These are phyloP conservation scores for Cottus gobio DNA, from an alignment of 2,113 vertebrate genomes.

Conservation along the genomic window DNA sequence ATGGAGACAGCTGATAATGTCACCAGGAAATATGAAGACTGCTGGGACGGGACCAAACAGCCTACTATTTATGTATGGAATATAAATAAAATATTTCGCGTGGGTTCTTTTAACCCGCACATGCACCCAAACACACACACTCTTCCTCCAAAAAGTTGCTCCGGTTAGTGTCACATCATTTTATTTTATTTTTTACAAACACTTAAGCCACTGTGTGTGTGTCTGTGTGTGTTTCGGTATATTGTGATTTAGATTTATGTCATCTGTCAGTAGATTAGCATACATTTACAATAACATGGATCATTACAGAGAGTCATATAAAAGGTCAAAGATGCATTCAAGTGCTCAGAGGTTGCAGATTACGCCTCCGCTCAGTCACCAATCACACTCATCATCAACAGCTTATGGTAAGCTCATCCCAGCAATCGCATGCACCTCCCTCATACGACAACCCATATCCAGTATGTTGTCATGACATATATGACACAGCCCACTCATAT, in stretches of 20 bases:
- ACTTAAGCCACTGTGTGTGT: constrained; percentile 15
- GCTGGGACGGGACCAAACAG: constrained; percentile 82
- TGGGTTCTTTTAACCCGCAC: constrained; percentile 57
- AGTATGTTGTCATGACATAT: constrained; percentile 76
- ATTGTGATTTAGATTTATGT: constrained; percentile 51
- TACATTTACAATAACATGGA: constrained; percentile 59
- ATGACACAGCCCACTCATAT: constrained; percentile 72
- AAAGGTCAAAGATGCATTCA: constrained; percentile 73
- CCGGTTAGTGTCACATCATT: constrained; percentile 57
- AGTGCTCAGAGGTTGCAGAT: constrained; percentile 62
- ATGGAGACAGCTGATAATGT: constrained; percentile 86
- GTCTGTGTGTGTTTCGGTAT: not conserved
- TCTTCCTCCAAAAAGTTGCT: constrained; percentile 52
- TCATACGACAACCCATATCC: constrained; percentile 64
- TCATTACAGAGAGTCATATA: constrained; percentile 64
- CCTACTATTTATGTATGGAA: constrained; percentile 86
- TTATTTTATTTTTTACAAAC: constrained; percentile 33
- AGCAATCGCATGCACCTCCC: constrained; percentile 15
- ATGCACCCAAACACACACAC: constrained; percentile 37
- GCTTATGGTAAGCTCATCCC: constrained; percentile 56
- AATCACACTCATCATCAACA: constrained; percentile 67
- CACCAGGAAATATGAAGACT: constrained; percentile 84
- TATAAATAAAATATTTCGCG: constrained; percentile 85
- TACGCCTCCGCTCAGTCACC: constrained; percentile 37
- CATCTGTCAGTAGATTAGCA: constrained; percentile 53